Evolutionary conservation across 2,113 vertebrate species (phyloP).

Genomic region (Ramphastos sulfuratus): DNA sequence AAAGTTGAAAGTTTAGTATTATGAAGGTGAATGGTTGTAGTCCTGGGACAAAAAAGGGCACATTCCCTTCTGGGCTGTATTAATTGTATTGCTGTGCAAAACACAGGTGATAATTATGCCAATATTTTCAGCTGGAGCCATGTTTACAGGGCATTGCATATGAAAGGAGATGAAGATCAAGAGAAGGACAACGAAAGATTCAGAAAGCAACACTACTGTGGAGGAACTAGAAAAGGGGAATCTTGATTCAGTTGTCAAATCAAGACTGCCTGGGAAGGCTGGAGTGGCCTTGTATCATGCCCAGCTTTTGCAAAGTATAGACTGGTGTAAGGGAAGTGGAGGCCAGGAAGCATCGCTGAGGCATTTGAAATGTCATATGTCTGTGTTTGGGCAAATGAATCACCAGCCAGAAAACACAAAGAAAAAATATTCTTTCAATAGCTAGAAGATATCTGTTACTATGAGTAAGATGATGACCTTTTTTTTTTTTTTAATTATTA

Average conservation of each 20-base stretch:
- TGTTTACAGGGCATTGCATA: neutral
- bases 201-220: neutral
- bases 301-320: neutral
- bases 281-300: neutral
- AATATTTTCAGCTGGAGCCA: neutral
- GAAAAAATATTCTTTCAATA: neutral
- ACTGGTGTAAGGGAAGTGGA: neutral
- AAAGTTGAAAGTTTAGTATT: neutral
- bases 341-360: accelerated
- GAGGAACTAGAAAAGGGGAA: neutral
- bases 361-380: neutral
- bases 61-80: neutral
- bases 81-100: neutral
- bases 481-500: neutral
- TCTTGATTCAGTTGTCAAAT: neutral
- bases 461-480: too few relatives aligned
- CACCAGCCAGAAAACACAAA: neutral
- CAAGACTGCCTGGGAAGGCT: neutral
- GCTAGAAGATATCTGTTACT: neutral
- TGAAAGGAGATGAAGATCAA: neutral
- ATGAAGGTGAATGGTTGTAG: neutral
- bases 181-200: neutral
- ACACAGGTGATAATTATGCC: neutral
- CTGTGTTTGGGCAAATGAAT: neutral
- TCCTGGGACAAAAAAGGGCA: neutral